These are phyloP conservation scores for Olivierus martensii DNA, from an alignment of 1,140 invertebrate genomes.

Conservation along the genomic window DNA sequence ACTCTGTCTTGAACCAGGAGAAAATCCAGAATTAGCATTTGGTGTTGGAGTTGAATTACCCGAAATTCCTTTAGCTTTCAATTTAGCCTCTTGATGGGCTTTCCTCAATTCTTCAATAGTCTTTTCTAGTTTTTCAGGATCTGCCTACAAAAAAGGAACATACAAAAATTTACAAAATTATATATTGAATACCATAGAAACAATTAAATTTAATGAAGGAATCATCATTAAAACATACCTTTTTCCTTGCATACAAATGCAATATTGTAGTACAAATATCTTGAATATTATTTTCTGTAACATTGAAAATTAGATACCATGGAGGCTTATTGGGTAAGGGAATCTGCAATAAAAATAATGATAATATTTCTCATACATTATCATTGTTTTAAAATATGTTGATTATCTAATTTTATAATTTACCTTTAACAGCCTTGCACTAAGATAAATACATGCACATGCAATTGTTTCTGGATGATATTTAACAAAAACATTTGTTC, in stretches of 20 bases:
- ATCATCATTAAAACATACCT: constrained; percentile 38
- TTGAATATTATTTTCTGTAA: constrained; percentile 62
- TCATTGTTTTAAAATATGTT: no score
- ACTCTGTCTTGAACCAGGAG: background rate
- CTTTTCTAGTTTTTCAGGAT: constrained; percentile 55
- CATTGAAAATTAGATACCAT: constrained; percentile 79
- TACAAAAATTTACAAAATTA: constrained; percentile 1
- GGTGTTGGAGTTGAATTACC: background rate
- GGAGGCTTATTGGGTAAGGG: constrained; percentile 70
- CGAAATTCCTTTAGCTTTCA: constrained; percentile 37
- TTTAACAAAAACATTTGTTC: constrained; percentile 92
- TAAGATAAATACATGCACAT: constrained; percentile 94
- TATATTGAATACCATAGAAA: no score
- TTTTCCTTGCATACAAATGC: constrained; percentile 62
- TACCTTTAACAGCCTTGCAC: constrained; percentile 65
- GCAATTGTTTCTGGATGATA: constrained; percentile 95
- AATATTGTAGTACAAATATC: constrained; percentile 74
- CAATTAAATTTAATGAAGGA: background rate
- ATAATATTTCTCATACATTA: no score
- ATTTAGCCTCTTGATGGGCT: constrained; percentile 56
- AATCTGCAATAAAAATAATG: constrained; percentile 31
- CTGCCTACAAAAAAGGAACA: constrained; percentile 38
- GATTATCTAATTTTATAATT: background rate
- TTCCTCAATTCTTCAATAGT: constrained; percentile 56
- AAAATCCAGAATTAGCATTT: constrained; percentile 1